Percentiles rank a stretch among this genome's conserved stretches.
phyloP scores from a whole-genome alignment of 2,888 invertebrate species.

The Campoletis raptor region DNA sequence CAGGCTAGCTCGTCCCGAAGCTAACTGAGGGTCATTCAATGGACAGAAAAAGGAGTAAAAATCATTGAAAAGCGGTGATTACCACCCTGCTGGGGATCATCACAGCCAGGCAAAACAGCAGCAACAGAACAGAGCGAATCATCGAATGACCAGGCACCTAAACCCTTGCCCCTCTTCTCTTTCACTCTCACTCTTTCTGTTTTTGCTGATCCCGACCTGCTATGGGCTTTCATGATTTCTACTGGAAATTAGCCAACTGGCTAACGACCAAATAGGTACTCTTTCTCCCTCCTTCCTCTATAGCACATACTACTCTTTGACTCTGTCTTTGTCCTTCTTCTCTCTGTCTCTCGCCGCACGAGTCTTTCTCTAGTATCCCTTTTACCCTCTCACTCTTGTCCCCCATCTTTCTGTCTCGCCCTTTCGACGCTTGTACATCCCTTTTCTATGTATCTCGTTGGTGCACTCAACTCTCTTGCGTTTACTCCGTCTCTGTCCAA shows the following conservation, averaged over 20 bases:
- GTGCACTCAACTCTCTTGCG: slow-evolving; percentile 63
- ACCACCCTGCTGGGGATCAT: slow-evolving; percentile 70
- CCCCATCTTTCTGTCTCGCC: slow-evolving; percentile 63
- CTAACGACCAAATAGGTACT: slow-evolving; percentile 84
- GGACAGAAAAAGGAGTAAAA: slow-evolving; percentile 82
- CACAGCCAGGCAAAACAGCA: slow-evolving; percentile 73
- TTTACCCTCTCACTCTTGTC: slow-evolving; percentile 70
- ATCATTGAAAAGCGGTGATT: slow-evolving; percentile 84
- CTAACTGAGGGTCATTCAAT: slow-evolving; percentile 81
- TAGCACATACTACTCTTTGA: slow-evolving; percentile 50
- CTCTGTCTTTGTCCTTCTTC: slow-evolving; percentile 65
- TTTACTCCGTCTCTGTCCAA: slow-evolving; percentile 71
- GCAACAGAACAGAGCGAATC: slow-evolving; percentile 77
- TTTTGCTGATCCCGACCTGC: slow-evolving; percentile 72
- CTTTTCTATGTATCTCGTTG: slow-evolving; percentile 60
- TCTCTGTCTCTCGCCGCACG: slow-evolving; percentile 72
- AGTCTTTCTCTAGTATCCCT: slow-evolving; percentile 60
- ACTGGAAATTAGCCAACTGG: slow-evolving; percentile 85
- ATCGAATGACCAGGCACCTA: slow-evolving; percentile 82
- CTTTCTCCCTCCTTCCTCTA: slow-evolving; percentile 66
- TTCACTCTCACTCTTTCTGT: slow-evolving; percentile 62
- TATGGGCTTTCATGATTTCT: slow-evolving; percentile 83
- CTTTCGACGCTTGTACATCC: slow-evolving; percentile 58
- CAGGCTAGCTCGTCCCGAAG: slow-evolving; percentile 73
- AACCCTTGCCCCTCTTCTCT: slow-evolving; percentile 64